Evolutionary conservation across 1,140 invertebrate genomes (phyloP), one percentile per base, ranked within the genome.

Genomic region (Cydia pomonella): DNA sequence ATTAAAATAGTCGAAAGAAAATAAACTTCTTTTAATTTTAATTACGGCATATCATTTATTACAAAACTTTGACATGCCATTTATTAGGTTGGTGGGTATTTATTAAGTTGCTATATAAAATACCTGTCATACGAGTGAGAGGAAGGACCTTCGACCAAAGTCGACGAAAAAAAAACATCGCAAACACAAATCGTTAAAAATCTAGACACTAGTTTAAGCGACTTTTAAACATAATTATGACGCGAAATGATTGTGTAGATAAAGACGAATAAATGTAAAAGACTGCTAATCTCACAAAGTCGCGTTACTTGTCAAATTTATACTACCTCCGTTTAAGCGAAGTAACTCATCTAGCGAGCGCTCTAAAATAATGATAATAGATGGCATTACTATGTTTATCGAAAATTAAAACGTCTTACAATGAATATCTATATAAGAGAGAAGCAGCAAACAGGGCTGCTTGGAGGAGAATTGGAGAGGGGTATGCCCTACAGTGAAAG

Each of bases 61-160:
- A 69, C 29, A 38, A 66, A 25, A 29, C 27, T 69, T 0, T 4
- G 64, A 69, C 64, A 41, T 33, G n/a, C 16, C 64, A 69, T 69
- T 69, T 18, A 38, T 69, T 38, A 69, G 29, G 33, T 13, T 10
- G 16, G 4, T 53, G 25, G 13, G 27, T 27, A 66, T 33, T 33
- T 10, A 69, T 69, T 69, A 27, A 29, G 4, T n/a, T 69, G 27
- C 33, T 69, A 41, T 69, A n/a, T 21, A 69, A 69, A 69, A 41
- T 69, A 69, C 27, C 6, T 41, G 64, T 33, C 64, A 41, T 69
- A 10, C 23, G 29, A 66, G 25, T 23, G 64, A 69, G 29, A 41
- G 64, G 64, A 69, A 69, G 29, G 64, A 69, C 64, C 64, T 69
- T 69, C 64, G 29, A 33, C 64, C 64, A 69, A 69, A 69, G 64